These are phyloP conservation scores for Monoplex corrugatus DNA, from an alignment of 2,888 invertebrate genomes.

Conservation along the genomic window DNA sequence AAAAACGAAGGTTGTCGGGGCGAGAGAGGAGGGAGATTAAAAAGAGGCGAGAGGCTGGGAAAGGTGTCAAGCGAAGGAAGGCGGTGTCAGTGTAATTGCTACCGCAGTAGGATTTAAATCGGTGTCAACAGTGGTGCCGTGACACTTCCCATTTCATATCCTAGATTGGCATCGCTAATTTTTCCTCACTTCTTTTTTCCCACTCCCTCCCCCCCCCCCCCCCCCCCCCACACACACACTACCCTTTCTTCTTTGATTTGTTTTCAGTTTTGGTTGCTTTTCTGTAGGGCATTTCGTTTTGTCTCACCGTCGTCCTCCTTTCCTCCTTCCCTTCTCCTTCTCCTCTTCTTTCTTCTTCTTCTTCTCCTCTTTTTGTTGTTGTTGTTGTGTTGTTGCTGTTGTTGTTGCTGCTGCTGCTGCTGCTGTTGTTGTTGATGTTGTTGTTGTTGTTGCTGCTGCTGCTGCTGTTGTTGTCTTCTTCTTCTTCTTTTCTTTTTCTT, in stretches of 20 bases:
- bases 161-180: neutral
- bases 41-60: too few relatives aligned
- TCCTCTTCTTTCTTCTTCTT: neutral
- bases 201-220: neutral
- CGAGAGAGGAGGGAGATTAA: neutral
- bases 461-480: too few relatives aligned
- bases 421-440: neutral
- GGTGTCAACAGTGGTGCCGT: neutral
- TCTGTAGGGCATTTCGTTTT: too few relatives aligned
- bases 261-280: too few relatives aligned
- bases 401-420: too few relatives aligned
- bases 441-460: neutral
- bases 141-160: neutral
- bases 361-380: neutral
- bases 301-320: neutral
- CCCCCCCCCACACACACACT: too few relatives aligned
- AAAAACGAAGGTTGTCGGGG: neutral
- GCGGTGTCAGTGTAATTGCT: neutral
- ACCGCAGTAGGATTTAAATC: constrained; percentile 1
- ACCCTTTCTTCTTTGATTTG: too few relatives aligned
- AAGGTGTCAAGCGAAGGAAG: neutral
- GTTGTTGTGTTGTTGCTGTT: too few relatives aligned
- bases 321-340: neutral
- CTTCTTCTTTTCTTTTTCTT: neutral
- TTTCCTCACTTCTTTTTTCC: neutral